phyloP scores from a whole-genome alignment of 2,113 vertebrate genomes.

The Protobothrops mucrosquamatus region DNA sequence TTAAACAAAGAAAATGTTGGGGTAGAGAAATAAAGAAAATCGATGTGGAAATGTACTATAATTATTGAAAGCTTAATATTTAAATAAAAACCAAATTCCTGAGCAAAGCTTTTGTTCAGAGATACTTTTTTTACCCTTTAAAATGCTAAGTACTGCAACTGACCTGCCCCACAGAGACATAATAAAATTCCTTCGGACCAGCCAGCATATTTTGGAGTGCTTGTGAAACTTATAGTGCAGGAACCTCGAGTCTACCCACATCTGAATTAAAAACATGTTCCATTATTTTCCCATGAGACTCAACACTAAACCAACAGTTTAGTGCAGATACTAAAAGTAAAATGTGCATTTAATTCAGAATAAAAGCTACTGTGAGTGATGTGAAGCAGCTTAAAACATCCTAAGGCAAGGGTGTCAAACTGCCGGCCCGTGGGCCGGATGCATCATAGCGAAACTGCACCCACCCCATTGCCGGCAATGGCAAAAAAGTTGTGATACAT shows the following conservation, averaged over 20 bases:
- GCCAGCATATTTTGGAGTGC: neutral
- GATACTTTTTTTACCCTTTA: neutral
- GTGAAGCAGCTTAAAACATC: neutral
- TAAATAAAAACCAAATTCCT: neutral
- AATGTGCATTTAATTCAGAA: neutral
- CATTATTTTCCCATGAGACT: neutral
- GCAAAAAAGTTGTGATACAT: no score
- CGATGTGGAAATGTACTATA: neutral
- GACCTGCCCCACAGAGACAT: neutral
- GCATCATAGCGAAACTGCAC: no score
- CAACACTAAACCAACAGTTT: neutral
- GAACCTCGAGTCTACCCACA: neutral
- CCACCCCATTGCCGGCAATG: no score
- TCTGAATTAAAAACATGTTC: neutral
- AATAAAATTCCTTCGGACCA: neutral
- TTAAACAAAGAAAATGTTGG: neutral
- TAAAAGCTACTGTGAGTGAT: neutral
- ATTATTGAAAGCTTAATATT: neutral
- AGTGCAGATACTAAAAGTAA: neutral
- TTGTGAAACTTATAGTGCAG: neutral
- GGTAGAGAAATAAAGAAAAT: neutral
- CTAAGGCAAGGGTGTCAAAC: no score
- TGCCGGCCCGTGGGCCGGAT: no score
- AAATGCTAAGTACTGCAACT: neutral
- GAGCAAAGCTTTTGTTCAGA: neutral